A percentile compares a stretch with the other conserved stretches of the same genome.
phyloP scores from a whole-genome alignment of 2,113 vertebrate species.

The Dissostichus mawsoni region DNA sequence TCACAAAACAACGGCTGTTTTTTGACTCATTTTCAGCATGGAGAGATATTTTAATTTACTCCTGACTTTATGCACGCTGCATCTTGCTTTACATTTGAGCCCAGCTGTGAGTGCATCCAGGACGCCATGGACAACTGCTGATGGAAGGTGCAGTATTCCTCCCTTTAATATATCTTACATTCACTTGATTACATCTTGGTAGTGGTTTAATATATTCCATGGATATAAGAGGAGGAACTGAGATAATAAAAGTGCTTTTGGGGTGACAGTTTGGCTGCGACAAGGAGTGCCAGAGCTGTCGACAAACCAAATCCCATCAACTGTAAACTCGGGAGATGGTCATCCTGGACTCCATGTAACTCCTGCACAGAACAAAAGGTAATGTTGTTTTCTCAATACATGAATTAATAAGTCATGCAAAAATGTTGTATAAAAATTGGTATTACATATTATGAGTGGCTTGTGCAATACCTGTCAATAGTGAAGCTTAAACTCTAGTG shows the following conservation, averaged over 20 bases:
- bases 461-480: not conserved
- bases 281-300: slow-evolving; percentile 66
- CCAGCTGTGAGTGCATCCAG: slow-evolving; percentile 23
- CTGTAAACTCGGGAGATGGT: slow-evolving; percentile 89
- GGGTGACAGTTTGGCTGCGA: slow-evolving; percentile 5
- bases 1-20: slow-evolving; percentile 27
- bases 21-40: slow-evolving; percentile 50
- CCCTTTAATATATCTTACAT: not conserved
- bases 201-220: slow-evolving; percentile 4
- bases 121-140: slow-evolving; percentile 36
- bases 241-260: slow-evolving; percentile 16
- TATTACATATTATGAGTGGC: not conserved
- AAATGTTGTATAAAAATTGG: not conserved
- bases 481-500: not conserved
- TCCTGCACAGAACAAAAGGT: slow-evolving; percentile 90
- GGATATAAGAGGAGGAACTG: not conserved
- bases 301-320: slow-evolving; percentile 72
- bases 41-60: slow-evolving; percentile 28
- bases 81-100: slow-evolving; percentile 28
- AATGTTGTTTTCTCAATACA: not conserved
- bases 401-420: not conserved
- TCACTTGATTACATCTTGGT: not conserved
- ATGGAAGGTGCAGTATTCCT: slow-evolving; percentile 61
- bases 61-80: slow-evolving; percentile 45
- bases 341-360: slow-evolving; percentile 89